phyloP scores from a whole-genome alignment of 1,140 invertebrate genomes.

The Diabrotica virgifera region DNA sequence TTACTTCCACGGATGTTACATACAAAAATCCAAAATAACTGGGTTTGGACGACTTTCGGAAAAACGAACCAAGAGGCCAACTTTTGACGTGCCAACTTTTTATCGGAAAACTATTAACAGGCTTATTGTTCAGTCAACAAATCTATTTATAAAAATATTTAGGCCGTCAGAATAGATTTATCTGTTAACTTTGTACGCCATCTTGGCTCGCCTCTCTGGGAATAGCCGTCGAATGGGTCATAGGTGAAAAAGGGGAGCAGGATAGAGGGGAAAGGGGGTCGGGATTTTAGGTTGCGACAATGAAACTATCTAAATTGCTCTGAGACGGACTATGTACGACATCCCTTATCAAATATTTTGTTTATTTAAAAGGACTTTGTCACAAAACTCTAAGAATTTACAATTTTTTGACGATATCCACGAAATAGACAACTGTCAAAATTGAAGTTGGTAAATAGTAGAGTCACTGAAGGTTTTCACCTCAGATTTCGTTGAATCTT shows the following conservation, averaged over 20 bases:
- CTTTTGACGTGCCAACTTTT: conserved; percentile 29
- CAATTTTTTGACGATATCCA: too few species aligned
- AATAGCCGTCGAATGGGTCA: conserved; percentile 21
- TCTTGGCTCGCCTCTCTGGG: conserved; percentile 5
- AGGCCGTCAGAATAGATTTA: conserved; percentile 37
- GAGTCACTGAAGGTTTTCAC: too few species aligned
- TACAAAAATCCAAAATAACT: neutral
- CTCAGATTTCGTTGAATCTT: too few species aligned
- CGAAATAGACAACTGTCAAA: too few species aligned
- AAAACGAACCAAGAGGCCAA: neutral
- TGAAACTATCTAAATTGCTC: conserved; percentile 19
- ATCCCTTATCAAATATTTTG: too few species aligned
- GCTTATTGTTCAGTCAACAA: conserved; percentile 41
- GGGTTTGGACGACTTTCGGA: neutral
- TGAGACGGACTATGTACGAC: neutral
- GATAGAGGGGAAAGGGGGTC: conserved; percentile 17
- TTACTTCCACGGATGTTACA: too few species aligned
- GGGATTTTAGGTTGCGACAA: conserved; percentile 29
- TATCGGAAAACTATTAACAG: conserved; percentile 35
- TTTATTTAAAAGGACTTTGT: too few species aligned
- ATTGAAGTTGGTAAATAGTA: too few species aligned
- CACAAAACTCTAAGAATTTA: too few species aligned
- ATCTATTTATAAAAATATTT: conserved; percentile 44
- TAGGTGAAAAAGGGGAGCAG: conserved; percentile 15
- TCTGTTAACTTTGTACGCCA: conserved; percentile 16